These are phyloP conservation scores for Chiloscyllium plagiosum DNA, from an alignment of 2,113 vertebrate species.

Conservation along the genomic window DNA sequence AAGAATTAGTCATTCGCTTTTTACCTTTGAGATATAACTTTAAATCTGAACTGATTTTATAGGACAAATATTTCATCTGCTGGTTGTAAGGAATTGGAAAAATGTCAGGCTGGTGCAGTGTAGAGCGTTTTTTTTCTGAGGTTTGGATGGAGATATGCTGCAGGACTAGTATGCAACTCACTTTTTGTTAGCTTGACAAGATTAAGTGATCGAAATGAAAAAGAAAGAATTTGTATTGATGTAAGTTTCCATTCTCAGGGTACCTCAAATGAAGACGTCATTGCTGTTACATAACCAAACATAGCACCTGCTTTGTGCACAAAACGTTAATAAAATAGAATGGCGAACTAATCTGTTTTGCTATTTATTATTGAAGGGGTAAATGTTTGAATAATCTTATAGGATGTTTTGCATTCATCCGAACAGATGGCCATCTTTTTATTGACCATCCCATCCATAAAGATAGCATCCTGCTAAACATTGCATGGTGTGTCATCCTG, in stretches of 20 bases:
- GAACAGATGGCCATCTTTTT: not conserved
- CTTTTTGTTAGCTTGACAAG: not conserved
- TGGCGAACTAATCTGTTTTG: not conserved
- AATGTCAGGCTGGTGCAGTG: not conserved
- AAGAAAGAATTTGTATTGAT: not conserved
- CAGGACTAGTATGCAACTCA: not conserved
- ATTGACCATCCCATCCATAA: not conserved
- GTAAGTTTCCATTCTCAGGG: no score
- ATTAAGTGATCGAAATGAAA: not conserved
- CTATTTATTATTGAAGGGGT: not conserved
- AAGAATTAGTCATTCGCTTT: not conserved
- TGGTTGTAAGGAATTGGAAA: not conserved
- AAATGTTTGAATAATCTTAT: not conserved
- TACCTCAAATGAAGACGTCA: not conserved
- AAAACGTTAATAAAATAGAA: not conserved
- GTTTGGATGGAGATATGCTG: not conserved
- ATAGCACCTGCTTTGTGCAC: not conserved
- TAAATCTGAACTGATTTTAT: not conserved
- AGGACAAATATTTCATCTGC: not conserved
- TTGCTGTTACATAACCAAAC: not conserved
- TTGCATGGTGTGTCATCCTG: not conserved
- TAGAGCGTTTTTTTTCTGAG: not conserved
- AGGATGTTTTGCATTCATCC: not conserved
- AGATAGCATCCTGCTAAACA: not conserved
- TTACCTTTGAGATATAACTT: not conserved